These are phyloP conservation scores for Sycophaga agraensis DNA, from an alignment of 1,140 invertebrate genomes.

Conservation along the genomic window DNA sequence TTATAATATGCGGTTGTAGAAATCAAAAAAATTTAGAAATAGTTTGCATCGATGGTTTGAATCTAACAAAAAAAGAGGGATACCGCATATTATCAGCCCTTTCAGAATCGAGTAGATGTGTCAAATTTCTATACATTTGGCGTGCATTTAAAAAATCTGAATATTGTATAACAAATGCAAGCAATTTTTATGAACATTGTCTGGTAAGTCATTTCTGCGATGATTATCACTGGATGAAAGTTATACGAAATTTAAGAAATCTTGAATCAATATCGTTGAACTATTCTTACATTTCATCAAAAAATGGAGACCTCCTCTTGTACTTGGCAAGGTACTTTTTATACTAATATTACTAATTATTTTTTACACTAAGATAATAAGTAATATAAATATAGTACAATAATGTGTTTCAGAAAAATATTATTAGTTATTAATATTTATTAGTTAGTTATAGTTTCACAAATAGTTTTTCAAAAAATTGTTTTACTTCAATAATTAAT, in stretches of 20 bases:
- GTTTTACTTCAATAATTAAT: too few species aligned
- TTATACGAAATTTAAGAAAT: not conserved
- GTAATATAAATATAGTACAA: too few species aligned
- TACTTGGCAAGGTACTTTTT: not conserved
- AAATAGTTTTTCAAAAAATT: too few species aligned
- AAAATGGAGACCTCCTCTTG: not conserved
- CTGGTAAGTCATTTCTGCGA: too few species aligned
- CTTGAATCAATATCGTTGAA: not conserved
- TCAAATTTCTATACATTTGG: slow-evolving; percentile 3
- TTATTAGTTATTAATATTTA: too few species aligned
- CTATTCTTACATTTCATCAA: slow-evolving; percentile 3
- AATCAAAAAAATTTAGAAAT: not conserved
- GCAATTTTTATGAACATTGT: not conserved
- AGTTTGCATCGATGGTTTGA: slow-evolving; percentile 5
- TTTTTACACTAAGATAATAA: too few species aligned
- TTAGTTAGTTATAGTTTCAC: too few species aligned
- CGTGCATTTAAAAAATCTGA: not conserved
- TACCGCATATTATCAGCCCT: not conserved
- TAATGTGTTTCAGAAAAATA: too few species aligned
- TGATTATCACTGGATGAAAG: slow-evolving; percentile 1
- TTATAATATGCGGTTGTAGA: slow-evolving; percentile 4
- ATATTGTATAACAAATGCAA: not conserved
- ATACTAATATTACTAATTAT: not conserved
- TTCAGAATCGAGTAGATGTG: not conserved
- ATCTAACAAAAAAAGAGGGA: not conserved